Evolutionary conservation across 2,888 invertebrate genomes (phyloP), one percentile per base, ranked within the genome.

Genomic region (Diaphora mendica): DNA sequence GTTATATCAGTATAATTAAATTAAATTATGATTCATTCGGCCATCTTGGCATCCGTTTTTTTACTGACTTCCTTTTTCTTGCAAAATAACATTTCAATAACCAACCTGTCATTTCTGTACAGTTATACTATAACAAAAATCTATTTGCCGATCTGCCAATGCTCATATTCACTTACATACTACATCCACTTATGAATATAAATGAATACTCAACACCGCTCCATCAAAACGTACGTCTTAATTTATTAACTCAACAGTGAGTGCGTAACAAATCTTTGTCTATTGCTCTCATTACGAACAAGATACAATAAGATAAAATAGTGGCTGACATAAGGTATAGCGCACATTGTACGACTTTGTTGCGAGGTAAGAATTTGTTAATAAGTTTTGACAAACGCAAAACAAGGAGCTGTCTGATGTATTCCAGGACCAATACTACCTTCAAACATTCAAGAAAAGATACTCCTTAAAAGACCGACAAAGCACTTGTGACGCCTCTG

Each of bases 211-310:
- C 77, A 71, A 76, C 59, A 15, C 26, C 5, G 44, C 65, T 15
- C 59, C 68, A 70, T 73, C 48, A 59, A 76, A 55, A 55, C 23
- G 75, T 69, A 76, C 68, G 73, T 78, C 73, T 82, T 70, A 79
- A 80, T 85, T 64, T 74, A 78, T 72, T 80, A 80, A 67, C 73
- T 62, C 35, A 1, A n/a, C 75, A 74, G 77, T 77, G 77, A 80
- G 76, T 62, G 26, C 35, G 39, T 59, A 86, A 85, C 87, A 87
- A 86, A 89, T 87, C 89, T 84, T 79, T 77, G 80, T 81, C 84
- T 86, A 86, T 68, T 55, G 48, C 68, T 71, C 68, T 74, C 48
- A 71, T 89, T 90, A 85, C 72, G 88, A 81, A 68, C 87, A 81
- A 68, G 77, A 67, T 75, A 79, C 84, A 79, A 81, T 88, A 87